Percentiles rank a stretch among this genome's conserved stretches.
phyloP scores from a whole-genome alignment of 1,140 invertebrate genomes.

The Leptinotarsa texana region DNA sequence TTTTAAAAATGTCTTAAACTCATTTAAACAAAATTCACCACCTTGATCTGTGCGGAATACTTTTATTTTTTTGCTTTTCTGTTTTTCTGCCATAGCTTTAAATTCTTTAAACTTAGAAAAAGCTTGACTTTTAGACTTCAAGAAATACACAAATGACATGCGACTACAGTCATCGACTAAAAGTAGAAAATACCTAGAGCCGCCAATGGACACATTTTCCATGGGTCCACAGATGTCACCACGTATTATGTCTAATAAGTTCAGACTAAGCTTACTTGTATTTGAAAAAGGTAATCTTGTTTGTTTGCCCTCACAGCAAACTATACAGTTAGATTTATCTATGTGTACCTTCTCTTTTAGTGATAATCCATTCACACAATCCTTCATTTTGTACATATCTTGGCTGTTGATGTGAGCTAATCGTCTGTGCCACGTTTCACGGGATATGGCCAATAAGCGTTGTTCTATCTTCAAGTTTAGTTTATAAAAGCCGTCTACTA shows the following conservation, averaged over 20 bases:
- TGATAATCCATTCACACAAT: conserved; percentile 28
- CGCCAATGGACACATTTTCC: conserved; percentile 1
- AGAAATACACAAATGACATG: conserved; percentile 31
- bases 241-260: conserved; percentile 47
- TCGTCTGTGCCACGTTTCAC: conserved; percentile 39
- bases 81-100: conserved; percentile 30
- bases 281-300: conserved; percentile 42
- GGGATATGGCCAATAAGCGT: conserved; percentile 20
- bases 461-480: not conserved
- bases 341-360: conserved; percentile 31
- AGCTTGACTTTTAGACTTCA: conserved; percentile 27
- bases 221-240: conserved; percentile 12
- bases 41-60: conserved; percentile 45
- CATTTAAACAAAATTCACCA: conserved; percentile 42
- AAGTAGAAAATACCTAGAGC: not conserved
- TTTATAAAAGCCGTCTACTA: conserved; percentile 33
- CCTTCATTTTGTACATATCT: conserved; percentile 36
- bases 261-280: conserved; percentile 31
- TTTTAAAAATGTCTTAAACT: conserved; percentile 37
- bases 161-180: conserved; percentile 30
- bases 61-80: conserved; percentile 46
- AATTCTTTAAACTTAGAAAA: conserved; percentile 31
- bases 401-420: conserved; percentile 47
- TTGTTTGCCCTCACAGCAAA: conserved; percentile 50
- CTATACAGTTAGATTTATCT: conserved; percentile 36